Evolutionary conservation across 2,888 invertebrate genomes (phyloP), one percentile per base, ranked within the genome.

Genomic region (Patella ulyssiponensis): DNA sequence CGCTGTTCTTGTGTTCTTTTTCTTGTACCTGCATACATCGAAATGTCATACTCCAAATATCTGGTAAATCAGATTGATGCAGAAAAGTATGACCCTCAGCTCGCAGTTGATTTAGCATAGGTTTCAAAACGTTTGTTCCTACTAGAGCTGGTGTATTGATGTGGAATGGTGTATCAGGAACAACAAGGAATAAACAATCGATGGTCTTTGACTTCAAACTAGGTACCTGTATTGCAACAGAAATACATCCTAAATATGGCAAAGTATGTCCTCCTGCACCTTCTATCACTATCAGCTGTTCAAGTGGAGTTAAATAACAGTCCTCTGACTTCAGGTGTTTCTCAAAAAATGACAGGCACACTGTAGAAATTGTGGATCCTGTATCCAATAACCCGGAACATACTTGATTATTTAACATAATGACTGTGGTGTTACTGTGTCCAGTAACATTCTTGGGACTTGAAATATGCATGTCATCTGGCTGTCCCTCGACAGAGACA

Each of bases 381-480:
- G 53, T 77, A 9, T 73, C 73, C 7, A 73, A 12, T 51, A 77
- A 73, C 17, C 14, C 69, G 58, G 15, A 73, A 15, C 52, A 33
- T 27, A 52, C 52, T 17, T 27, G 7, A 58, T 54, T 53, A 69
- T 54, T 53, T 17, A 77, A 33, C 14, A n/a, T 20, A 27, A 77
- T 69, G 0, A 17, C 69, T 44, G 20, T 53, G 15, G 14, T 23
- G n/a, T 27, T 69, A 27, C 54, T 69, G 23, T 52, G 23, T 27
- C 33, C 74, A 44, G 9, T 64, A 20, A 58, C 58, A 58, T 58
- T 58, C 58, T n/a, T 5, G 58, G 58, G 58, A 58, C 58, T 58
- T n/a, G 3, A n/a, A n/a, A 58, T n/a, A 58, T n/a, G 2, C 4
- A 64, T 58, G 15, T n/a, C 58, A 15, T 15, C n/a, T 58, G 58